Evolutionary conservation across 2,888 invertebrate species (phyloP).

Genomic region (Microctonus hyperodae): DNA sequence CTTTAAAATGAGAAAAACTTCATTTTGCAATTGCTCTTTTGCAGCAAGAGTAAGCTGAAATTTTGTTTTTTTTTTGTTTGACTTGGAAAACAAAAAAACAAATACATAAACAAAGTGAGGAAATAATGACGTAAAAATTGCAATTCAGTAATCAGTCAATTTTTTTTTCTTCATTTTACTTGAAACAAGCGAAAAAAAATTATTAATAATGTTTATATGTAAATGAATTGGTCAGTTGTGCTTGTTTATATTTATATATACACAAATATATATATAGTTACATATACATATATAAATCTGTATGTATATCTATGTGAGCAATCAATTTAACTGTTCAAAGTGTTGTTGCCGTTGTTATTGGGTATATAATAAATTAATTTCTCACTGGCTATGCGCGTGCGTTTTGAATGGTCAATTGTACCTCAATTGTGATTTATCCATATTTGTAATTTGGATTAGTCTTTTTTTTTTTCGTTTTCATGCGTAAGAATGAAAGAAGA

Average conservation of each 20-base stretch:
- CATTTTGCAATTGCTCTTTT: neutral
- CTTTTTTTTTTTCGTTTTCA: neutral
- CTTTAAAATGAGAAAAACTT: neutral
- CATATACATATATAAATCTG: no score
- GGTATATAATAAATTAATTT: neutral
- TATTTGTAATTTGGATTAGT: no score
- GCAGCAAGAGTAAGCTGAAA: no score
- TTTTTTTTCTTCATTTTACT: neutral
- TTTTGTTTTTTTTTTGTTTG: no score
- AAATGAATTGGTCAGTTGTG: slow-evolving; percentile 16
- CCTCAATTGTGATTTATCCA: neutral
- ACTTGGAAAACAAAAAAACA: neutral
- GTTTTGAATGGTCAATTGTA: neutral
- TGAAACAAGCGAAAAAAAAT: neutral
- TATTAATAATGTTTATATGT: neutral
- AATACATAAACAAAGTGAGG: neutral
- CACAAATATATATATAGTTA: no score
- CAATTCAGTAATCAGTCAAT: slow-evolving; percentile 18
- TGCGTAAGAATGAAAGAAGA: neutral
- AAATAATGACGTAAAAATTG: neutral
- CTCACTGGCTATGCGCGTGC: neutral
- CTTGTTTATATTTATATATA: slow-evolving; percentile 10
- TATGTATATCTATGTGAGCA: neutral
- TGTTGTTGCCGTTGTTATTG: neutral
- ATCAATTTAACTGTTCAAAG: neutral